Conservation (phyloP, 2,797 vertebrate genomes). For the Artibeus lituratus region DNA sequence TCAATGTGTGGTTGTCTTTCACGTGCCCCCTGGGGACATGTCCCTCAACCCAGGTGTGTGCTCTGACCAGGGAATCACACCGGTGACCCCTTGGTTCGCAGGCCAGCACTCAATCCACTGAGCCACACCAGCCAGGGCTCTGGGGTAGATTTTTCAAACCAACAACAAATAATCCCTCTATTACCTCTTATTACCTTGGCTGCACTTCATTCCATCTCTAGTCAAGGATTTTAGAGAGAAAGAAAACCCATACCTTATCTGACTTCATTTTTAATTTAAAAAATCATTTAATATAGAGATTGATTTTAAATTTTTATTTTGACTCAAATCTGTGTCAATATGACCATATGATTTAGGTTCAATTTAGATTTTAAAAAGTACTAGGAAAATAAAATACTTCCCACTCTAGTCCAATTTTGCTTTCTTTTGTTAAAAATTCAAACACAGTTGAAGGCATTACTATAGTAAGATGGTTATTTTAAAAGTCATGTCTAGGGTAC, state of each 20-base stretch:
- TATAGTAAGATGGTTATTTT: background rate
- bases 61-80: too few species aligned
- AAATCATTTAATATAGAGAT: background rate
- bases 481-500: background rate
- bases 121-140: too few species aligned
- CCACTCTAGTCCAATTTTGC: background rate
- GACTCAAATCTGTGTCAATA: background rate
- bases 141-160: conserved; percentile 37
- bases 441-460: background rate
- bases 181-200: background rate
- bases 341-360: background rate
- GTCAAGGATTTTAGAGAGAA: background rate
- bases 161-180: background rate
- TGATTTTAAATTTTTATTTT: background rate
- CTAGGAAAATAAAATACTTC: background rate
- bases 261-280: background rate
- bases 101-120: too few species aligned
- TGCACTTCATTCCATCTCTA: background rate
- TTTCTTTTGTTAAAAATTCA: background rate
- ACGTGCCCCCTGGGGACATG: too few species aligned
- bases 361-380: conserved; percentile 10
- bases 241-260: background rate
- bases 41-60: too few species aligned
- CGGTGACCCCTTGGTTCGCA: too few species aligned
- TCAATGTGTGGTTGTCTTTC: too few species aligned